Evolutionary conservation across 2,888 invertebrate species (phyloP), one percentile per base, ranked within the genome.

Genomic region (Pterostichus niger): DNA sequence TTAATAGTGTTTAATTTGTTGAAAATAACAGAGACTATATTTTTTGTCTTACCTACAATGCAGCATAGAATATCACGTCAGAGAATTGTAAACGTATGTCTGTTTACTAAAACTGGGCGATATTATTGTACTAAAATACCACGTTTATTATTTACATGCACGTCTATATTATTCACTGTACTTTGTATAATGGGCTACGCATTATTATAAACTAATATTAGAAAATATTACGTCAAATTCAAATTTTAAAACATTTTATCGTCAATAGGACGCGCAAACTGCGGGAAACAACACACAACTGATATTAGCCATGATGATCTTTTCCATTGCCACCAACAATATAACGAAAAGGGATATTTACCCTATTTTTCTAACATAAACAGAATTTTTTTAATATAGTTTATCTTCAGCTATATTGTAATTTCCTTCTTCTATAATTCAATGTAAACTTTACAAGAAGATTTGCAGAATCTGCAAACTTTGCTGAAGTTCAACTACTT

Each of bases 51-150:
- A 83, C 83, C 83, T 83, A 76, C 59, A 83, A 83, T 83, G 64
- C 83, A 83, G 83, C 83, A 83, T 83, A 83, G 83, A 83, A 83
- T 83, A 77, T 83, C 77, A 76, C 83, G 83, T 83, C 83, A 83
- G 76, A 75, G 61, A 75, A 77, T 64, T 83, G 83, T 83, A 77
- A 83, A 83, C 83, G 83, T 83, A 83, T 83, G 83, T 76, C 75
- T 82, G 83, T 83, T 83, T 83, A 77, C 82, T 77, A 83, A 64
- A 83, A 54, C 77, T 76, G 54, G 44, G 64, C 54, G 35, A 46
- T 75, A 33, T 82, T 82, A 56, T 46, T 44, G 71, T 44, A 17
- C 17, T 73, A 82, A 75, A 59, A 59, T 59, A 59, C n/a, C 13
- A 15, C 49, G 9, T 44, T 59, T 40, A 40, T 77, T 33, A 15